Conservation (phyloP, 2,113 vertebrate genomes). For the Planiliza haematocheilus region DNA sequence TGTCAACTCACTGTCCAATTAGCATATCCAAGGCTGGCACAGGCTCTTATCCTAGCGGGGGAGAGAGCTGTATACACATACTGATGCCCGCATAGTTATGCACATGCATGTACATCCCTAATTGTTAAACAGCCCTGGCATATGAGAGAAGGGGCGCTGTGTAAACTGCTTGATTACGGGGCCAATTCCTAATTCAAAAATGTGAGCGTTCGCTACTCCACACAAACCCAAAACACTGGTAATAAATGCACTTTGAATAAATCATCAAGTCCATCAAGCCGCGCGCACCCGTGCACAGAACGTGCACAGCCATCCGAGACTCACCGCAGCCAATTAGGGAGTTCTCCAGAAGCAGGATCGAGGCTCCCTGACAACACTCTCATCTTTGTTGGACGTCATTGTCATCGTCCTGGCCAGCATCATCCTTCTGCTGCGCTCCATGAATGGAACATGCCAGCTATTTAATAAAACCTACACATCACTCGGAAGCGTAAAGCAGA, state of each 20-base stretch:
- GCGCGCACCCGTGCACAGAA: slow-evolving; percentile 24
- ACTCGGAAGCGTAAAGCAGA: slow-evolving; percentile 29
- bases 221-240: slow-evolving; percentile 4
- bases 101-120: slow-evolving; percentile 60
- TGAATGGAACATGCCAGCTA: slow-evolving; percentile 55
- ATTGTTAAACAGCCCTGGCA: slow-evolving; percentile 61
- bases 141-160: slow-evolving; percentile 23
- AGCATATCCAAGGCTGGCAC: slow-evolving; percentile 75
- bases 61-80: slow-evolving; percentile 66
- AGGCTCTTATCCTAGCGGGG: slow-evolving; percentile 57
- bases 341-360: slow-evolving; percentile 57
- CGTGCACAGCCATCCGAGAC: slow-evolving; percentile 26
- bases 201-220: background rate
- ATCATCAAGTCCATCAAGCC: slow-evolving; percentile 29
- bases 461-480: slow-evolving; percentile 51
- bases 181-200: slow-evolving; percentile 11
- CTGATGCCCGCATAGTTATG: slow-evolving; percentile 72
- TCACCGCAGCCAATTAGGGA: slow-evolving; percentile 73
- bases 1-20: slow-evolving; percentile 81
- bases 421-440: slow-evolving; percentile 43
- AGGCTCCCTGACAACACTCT: slow-evolving; percentile 75
- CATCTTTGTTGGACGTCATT: slow-evolving; percentile 54
- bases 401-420: slow-evolving; percentile 60
- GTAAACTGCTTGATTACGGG: slow-evolving; percentile 31
- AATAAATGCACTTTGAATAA: slow-evolving; percentile 26